Evolutionary conservation across 2,888 invertebrate genomes (phyloP).

Genomic region (Aleiodes alternator): DNA sequence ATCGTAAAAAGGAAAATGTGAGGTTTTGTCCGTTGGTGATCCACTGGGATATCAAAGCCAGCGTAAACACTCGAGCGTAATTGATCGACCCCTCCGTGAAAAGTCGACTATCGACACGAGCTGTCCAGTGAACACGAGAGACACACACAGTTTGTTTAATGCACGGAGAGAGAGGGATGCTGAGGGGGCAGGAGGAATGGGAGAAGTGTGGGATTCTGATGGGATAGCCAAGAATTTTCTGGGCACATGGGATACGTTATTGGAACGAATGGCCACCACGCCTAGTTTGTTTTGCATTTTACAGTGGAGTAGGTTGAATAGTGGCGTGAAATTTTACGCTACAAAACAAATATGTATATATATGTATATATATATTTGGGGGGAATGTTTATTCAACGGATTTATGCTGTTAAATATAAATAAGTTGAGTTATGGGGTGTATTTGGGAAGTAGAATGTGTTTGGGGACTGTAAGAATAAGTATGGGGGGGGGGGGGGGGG

Average conservation of each 20-base stretch:
- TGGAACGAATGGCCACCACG: constrained; percentile 5
- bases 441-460: too few relatives aligned
- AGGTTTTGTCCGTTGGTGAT: constrained; percentile 1
- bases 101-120: constrained; percentile 32
- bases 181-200: too few relatives aligned
- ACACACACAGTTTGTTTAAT: constrained; percentile 42
- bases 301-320: constrained; percentile 59
- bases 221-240: not conserved
- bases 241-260: not conserved
- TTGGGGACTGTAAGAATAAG: too few relatives aligned
- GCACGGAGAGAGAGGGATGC: not conserved
- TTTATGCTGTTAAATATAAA: too few relatives aligned
- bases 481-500: too few relatives aligned
- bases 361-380: too few relatives aligned
- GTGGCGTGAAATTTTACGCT: not conserved
- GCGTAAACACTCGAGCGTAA: constrained; percentile 37
- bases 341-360: not conserved
- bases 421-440: too few relatives aligned
- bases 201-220: not conserved
- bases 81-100: constrained; percentile 37
- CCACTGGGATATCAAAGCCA: constrained; percentile 26
- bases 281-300: constrained; percentile 69
- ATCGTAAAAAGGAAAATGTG: not conserved
- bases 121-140: constrained; percentile 15
- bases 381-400: too few relatives aligned